Evolutionary conservation across 2,888 invertebrate genomes (phyloP).

Genomic region (Erannis defoliaria): DNA sequence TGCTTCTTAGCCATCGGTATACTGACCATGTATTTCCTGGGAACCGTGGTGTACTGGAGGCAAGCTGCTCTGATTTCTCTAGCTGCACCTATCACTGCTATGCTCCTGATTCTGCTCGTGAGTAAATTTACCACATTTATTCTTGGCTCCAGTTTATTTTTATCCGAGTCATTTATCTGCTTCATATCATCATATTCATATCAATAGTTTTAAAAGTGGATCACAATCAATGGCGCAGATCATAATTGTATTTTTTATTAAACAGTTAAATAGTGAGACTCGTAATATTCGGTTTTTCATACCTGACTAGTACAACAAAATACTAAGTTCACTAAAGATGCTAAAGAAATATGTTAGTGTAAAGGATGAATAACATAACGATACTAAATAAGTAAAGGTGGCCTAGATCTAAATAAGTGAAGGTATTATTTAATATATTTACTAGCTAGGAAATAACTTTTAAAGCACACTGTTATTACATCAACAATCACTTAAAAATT

Average conservation of each 20-base stretch:
- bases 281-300: not conserved
- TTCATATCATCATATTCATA: too few species aligned
- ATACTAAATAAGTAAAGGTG: too few species aligned
- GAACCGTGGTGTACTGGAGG: constrained; percentile 81
- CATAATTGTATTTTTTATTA: too few species aligned
- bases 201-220: constrained; percentile 3
- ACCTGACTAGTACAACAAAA: not conserved
- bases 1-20: constrained; percentile 79
- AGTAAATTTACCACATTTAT: constrained; percentile 42
- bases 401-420: too few species aligned
- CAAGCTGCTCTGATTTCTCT: constrained; percentile 79
- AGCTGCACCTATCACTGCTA: constrained; percentile 77
- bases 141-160: too few species aligned
- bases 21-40: constrained; percentile 80
- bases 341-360: not conserved
- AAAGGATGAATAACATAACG: too few species aligned
- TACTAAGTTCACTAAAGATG: not conserved
- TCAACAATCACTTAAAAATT: too few species aligned
- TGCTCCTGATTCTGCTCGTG: constrained; percentile 81
- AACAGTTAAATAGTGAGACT: not conserved
- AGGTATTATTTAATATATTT: too few species aligned
- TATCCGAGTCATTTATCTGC: too few species aligned
- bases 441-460: too few species aligned
- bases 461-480: too few species aligned
- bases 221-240: not conserved